Conservation (phyloP, 2,888 invertebrate genomes). For the Stictocephala bisonia region DNA sequence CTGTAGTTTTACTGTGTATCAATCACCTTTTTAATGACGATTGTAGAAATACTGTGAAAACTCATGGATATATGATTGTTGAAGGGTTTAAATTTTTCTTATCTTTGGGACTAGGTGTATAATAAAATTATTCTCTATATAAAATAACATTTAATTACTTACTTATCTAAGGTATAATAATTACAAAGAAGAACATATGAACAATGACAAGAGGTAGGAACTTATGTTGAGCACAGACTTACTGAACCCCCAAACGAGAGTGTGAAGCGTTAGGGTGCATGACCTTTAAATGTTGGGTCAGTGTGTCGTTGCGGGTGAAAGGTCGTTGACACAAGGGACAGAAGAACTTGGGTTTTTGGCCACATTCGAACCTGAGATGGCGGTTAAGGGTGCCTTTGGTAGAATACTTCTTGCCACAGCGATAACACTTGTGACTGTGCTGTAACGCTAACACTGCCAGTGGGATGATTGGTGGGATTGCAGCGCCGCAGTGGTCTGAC, state of each 20-base stretch:
- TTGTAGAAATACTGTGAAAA: no score
- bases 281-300: slow-evolving; percentile 42
- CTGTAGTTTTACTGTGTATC: no score
- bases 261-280: slow-evolving; percentile 32
- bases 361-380: slow-evolving; percentile 84
- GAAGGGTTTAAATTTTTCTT: no score
- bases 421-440: slow-evolving; percentile 23
- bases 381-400: slow-evolving; percentile 69
- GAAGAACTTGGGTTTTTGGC: slow-evolving; percentile 79
- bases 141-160: background rate
- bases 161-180: no score
- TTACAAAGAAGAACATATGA: no score
- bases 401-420: slow-evolving; percentile 64
- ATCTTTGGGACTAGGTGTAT: no score
- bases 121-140: no score
- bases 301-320: slow-evolving; percentile 43
- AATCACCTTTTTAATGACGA: no score
- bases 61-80: no score
- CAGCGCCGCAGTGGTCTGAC: background rate
- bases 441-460: background rate
- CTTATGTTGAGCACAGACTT: background rate
- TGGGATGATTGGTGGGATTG: slow-evolving; percentile 11
- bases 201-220: slow-evolving; percentile 35
- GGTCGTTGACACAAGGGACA: slow-evolving; percentile 67
- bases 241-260: background rate